Percentiles rank a stretch among this genome's conserved stretches.
Evolutionary conservation across 2,113 vertebrate species (phyloP).

Genomic region (Triplophysa dalaica): DNA sequence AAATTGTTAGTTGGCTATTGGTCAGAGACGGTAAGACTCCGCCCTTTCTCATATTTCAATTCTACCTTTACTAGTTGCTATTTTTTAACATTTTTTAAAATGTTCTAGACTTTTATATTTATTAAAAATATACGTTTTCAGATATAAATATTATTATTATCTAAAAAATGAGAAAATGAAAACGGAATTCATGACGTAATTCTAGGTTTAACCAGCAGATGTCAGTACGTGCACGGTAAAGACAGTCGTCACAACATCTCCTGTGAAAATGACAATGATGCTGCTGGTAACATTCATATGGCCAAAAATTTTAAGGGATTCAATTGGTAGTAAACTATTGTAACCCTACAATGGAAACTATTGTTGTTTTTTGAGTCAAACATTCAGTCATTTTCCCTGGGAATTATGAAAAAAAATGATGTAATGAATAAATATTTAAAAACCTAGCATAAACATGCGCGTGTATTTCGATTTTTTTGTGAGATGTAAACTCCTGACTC

Average conservation of each 20-base stretch:
- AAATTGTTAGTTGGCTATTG: background rate
- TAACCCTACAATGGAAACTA: no score
- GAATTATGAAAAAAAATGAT: background rate
- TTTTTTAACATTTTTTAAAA: no score
- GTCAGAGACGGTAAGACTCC: background rate
- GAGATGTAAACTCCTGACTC: background rate
- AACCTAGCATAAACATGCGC: no score
- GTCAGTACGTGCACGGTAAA: conserved; percentile 1
- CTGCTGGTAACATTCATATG: no score
- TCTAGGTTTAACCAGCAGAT: conserved; percentile 12
- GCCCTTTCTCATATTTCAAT: background rate
- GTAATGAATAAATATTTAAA: background rate
- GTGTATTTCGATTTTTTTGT: background rate
- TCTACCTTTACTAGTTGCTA: background rate
- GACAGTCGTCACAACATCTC: no score
- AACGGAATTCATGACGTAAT: background rate
- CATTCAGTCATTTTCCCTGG: no score
- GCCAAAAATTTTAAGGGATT: no score
- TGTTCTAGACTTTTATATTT: background rate
- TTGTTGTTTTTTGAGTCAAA: no score
- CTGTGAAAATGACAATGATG: no score
- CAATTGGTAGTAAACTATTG: no score
- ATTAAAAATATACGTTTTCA: background rate
- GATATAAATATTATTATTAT: background rate
- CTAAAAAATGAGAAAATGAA: background rate